These are phyloP conservation scores for Polyodon spathula DNA, from an alignment of 2,113 vertebrate species.

Conservation along the genomic window DNA sequence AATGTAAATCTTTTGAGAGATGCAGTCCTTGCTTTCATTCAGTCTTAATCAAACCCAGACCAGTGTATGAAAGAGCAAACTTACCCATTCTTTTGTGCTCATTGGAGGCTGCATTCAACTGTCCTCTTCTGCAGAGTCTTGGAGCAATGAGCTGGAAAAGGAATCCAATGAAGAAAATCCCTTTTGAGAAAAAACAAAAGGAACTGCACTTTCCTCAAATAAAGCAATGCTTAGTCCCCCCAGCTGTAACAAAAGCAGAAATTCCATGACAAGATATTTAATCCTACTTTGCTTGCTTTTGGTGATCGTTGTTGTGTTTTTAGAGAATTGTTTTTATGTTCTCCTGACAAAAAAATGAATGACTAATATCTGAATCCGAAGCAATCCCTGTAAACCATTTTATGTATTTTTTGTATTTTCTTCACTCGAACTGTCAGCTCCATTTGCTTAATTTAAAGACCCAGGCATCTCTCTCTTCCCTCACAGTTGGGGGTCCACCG, in stretches of 20 bases:
- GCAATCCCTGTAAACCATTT: slow-evolving; percentile 45
- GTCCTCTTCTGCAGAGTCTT: slow-evolving; percentile 78
- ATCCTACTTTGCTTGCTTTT: slow-evolving; percentile 15
- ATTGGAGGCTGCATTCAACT: slow-evolving; percentile 99
- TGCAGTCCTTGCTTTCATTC: slow-evolving; percentile 33
- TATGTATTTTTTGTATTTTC: slow-evolving; percentile 36
- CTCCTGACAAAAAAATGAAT: too few species aligned
- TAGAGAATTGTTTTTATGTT: too few species aligned
- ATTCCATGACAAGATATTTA: slow-evolving; percentile 59
- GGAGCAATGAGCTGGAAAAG: slow-evolving; percentile 80
- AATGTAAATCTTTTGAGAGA: background rate
- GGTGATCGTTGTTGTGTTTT: too few species aligned
- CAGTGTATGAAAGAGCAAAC: slow-evolving; percentile 67
- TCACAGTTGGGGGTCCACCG: slow-evolving; percentile 58
- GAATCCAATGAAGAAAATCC: slow-evolving; percentile 76
- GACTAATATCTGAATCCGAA: slow-evolving; percentile 47
- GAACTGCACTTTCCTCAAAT: slow-evolving; percentile 56
- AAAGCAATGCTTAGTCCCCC: slow-evolving; percentile 53
- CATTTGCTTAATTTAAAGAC: slow-evolving; percentile 68
- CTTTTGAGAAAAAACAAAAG: slow-evolving; percentile 70
- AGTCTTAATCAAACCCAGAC: slow-evolving; percentile 55
- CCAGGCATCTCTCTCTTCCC: slow-evolving; percentile 52
- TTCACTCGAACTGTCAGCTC: slow-evolving; percentile 48
- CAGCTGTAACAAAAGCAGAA: slow-evolving; percentile 55
- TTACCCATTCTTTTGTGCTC: slow-evolving; percentile 99